Evolutionary conservation across 2,113 vertebrate species (phyloP).

Genomic region (Cephalopholis sonnerati): DNA sequence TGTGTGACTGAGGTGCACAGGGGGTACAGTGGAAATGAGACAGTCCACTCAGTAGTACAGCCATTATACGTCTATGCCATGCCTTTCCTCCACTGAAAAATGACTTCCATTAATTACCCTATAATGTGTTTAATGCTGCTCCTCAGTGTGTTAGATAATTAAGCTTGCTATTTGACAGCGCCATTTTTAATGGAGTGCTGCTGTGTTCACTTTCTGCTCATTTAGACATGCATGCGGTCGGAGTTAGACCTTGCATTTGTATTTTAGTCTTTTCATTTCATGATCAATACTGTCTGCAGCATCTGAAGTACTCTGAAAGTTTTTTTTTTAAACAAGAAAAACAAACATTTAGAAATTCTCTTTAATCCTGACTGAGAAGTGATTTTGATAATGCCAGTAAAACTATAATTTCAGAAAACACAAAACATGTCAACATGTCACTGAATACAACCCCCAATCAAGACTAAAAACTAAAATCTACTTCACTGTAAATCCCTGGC

Average conservation of each 20-base stretch:
- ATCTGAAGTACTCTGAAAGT: neutral
- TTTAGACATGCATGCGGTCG: neutral
- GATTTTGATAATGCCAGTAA: conserved; percentile 22
- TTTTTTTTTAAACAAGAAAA: conserved; percentile 7
- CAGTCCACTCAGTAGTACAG: conserved; percentile 5
- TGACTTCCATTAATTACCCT: conserved; percentile 28
- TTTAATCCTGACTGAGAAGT: conserved; percentile 17
- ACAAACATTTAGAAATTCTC: conserved; percentile 29
- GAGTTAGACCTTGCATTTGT: conserved; percentile 15
- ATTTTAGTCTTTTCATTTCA: conserved; percentile 25
- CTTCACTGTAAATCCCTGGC: neutral
- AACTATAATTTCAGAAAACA: neutral
- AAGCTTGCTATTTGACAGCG: conserved; percentile 33
- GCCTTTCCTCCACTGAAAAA: conserved; percentile 42
- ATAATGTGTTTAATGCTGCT: conserved; percentile 40
- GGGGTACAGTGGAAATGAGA: conserved; percentile 12
- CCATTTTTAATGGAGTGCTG: conserved; percentile 39
- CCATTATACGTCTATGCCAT: conserved; percentile 14
- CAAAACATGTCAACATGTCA: too few relatives aligned
- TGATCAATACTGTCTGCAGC: conserved; percentile 17
- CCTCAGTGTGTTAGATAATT: conserved; percentile 30
- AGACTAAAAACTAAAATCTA: too few relatives aligned
- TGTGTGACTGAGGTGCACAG: conserved; percentile 6
- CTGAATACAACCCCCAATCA: too few relatives aligned
- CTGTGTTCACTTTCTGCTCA: conserved; percentile 25